Evolutionary conservation across 2,888 invertebrate species (phyloP), one percentile per base, ranked within the genome.

Genomic region (Ernsta delagoae): DNA sequence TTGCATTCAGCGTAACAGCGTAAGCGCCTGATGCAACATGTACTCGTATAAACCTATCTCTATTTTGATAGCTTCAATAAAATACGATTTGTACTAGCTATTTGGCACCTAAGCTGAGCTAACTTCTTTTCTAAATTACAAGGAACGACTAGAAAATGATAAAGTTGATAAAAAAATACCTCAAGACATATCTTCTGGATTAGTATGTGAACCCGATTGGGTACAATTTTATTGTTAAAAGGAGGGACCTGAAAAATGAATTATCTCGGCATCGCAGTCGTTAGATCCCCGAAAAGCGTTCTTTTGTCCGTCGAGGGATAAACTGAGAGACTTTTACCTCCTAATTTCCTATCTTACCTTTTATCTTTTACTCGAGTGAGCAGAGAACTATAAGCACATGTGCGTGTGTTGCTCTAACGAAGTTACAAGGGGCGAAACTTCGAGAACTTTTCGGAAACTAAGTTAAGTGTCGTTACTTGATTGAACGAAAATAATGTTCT

Each of bases 281-380:
- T 53, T 16, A 45, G 12, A 56, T 12, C 50, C 34, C 36, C 43
- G 54, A 67, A 54, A 60, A 43, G 39, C 31, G n/a, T 53, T 60
- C 43, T 53, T 67, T 61, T 61, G 60, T 67, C 36, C 67, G 9
- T 16, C 16, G 54, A 67, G 11, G 12, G 45, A 34, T 54, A 56
- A 41, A 53, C 8, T 54, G 54, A 43, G 67, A 45, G 67, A 67
- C 67, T 56, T 67, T 67, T n/a, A 45, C n/a, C 16, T 45, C 11
- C 24, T 61, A 16, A 67, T 61, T 67, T 60, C 54, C 54, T 67
- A 36, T 45, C 34, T 45, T 56, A 61, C 60, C 45, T 67, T 67
- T 67, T 67, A 67, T 67, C 67, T 67, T 56, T 45, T 45, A 56
- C 53, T 67, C 6, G 54, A 45, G 16, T 61, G 67, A 61, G 61